phyloP scores from a whole-genome alignment of 2,888 invertebrate species.

The Xanthostigma xanthostigma region DNA sequence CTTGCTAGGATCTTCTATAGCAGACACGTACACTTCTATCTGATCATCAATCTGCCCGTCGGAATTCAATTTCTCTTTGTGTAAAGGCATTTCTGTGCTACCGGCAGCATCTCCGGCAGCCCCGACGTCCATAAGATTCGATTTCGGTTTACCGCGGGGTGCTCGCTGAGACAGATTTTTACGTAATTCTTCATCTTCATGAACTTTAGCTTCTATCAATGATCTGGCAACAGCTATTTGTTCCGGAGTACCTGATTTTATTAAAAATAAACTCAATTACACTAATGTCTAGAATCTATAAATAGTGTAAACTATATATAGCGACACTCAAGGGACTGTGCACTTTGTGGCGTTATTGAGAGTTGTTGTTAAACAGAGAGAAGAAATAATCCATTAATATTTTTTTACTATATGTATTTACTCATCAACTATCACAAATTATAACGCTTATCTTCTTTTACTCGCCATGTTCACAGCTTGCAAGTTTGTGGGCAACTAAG shows the following conservation, averaged over 20 bases:
- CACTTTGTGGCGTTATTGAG: no score
- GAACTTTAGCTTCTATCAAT: constrained; percentile 55
- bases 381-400: no score
- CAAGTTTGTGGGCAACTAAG: no score
- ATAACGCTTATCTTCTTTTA: no score
- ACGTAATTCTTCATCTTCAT: constrained; percentile 34
- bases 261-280: constrained; percentile 4
- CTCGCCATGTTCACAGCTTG: no score
- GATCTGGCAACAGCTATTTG: constrained; percentile 59
- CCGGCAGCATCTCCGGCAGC: not conserved
- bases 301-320: no score
- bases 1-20: constrained; percentile 57
- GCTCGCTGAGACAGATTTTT: constrained; percentile 33
- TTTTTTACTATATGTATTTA: no score
- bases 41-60: constrained; percentile 32
- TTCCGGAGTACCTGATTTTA: constrained; percentile 46
- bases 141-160: constrained; percentile 28
- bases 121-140: constrained; percentile 10
- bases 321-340: no score
- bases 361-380: no score
- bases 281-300: not conserved
- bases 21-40: constrained; percentile 76
- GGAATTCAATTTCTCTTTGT: constrained; percentile 1
- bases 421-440: no score
- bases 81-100: not conserved